Evolutionary conservation across 2,888 invertebrate genomes (phyloP).

Genomic region (Cerceris ruficornis): DNA sequence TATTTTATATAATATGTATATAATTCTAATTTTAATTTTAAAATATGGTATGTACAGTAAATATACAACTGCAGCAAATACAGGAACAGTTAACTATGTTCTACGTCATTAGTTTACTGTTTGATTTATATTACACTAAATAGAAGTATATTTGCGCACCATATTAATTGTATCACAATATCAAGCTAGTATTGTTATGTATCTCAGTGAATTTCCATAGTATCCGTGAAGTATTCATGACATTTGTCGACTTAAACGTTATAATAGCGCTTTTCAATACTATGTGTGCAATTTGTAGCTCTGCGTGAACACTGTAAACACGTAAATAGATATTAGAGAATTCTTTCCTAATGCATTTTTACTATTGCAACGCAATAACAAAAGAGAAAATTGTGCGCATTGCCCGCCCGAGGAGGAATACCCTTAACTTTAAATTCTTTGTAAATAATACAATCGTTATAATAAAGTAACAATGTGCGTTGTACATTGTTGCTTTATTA

Average conservation of each 20-base stretch:
- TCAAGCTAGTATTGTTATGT: conserved; percentile 58
- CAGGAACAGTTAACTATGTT: conserved; percentile 78
- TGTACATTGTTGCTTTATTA: too few relatives aligned
- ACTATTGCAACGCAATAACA: conserved; percentile 31
- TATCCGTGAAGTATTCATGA: conserved; percentile 40
- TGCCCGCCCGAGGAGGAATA: conserved; percentile 31
- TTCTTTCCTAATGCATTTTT: conserved; percentile 1
- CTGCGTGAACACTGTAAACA: conserved; percentile 7
- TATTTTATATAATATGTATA: conserved; percentile 70
- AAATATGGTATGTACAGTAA: conserved; percentile 78
- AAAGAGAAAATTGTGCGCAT: conserved; percentile 53
- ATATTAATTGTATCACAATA: conserved; percentile 69
- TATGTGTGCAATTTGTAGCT: conserved; percentile 23
- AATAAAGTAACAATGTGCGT: conserved; percentile 23
- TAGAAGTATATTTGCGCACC: conserved; percentile 62
- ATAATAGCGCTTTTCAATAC: conserved; percentile 6
- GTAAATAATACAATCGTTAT: conserved; percentile 31
- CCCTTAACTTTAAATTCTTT: conserved; percentile 22
- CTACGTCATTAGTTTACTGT: conserved; percentile 56
- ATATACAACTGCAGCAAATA: conserved; percentile 76
- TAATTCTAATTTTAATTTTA: conserved; percentile 72
- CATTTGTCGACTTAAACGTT: conserved; percentile 27
- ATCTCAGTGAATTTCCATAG: conserved; percentile 17
- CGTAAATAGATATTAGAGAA: conserved; percentile 17
- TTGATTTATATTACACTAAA: conserved; percentile 51